These are phyloP conservation scores for Hemitrygon akajei DNA, from an alignment of 2,797 vertebrate genomes.

Conservation along the genomic window DNA sequence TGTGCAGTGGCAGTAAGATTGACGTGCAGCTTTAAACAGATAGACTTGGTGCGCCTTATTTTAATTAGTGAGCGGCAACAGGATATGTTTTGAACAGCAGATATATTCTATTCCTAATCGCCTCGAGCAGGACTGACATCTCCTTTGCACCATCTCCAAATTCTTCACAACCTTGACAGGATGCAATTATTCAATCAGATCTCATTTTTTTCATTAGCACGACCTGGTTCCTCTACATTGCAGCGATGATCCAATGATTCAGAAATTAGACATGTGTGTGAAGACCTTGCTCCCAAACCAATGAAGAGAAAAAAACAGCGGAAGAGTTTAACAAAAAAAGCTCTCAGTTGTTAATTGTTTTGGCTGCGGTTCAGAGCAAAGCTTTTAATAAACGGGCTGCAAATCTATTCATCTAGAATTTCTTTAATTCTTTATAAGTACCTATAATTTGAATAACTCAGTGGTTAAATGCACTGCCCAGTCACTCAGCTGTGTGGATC, in stretches of 20 bases:
- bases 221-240: background rate
- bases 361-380: background rate
- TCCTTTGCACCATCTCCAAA: conserved; percentile 28
- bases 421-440: background rate
- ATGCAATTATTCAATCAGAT: conserved; percentile 33
- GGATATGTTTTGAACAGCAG: conserved; percentile 26
- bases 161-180: conserved; percentile 32
- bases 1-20: background rate
- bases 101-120: conserved; percentile 14
- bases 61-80: conserved; percentile 22
- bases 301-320: background rate
- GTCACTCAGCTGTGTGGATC: background rate
- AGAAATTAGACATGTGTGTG: conserved; percentile 7
- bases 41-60: conserved; percentile 21
- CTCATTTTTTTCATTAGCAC: background rate
- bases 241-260: conserved; percentile 27
- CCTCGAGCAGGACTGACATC: conserved; percentile 20
- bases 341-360: conserved; percentile 14
- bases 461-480: background rate
- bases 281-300: conserved; percentile 1
- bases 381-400: background rate
- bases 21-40: conserved; percentile 3
- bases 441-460: background rate
- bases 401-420: conserved; percentile 3
- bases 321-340: conserved; percentile 6